Conservation (phyloP, 1,140 invertebrate genomes). For the Caenorhabditis latens region DNA sequence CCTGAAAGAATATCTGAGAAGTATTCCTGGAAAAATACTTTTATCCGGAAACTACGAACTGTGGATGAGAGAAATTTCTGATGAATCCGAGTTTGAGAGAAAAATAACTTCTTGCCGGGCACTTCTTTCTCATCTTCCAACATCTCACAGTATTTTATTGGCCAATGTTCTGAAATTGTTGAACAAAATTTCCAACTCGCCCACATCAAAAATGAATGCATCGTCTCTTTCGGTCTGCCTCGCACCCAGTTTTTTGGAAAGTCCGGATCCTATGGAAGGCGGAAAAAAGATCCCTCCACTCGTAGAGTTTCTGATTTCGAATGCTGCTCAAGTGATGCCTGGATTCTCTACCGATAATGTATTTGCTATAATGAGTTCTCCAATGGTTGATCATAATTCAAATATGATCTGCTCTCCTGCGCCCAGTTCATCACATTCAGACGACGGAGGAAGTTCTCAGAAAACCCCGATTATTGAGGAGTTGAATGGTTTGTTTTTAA, state of each 20-base stretch:
- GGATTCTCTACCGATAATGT: conserved; percentile 58
- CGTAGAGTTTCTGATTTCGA: conserved; percentile 66
- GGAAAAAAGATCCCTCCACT: conserved; percentile 63
- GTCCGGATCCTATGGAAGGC: conserved; percentile 63
- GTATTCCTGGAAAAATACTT: conserved; percentile 65
- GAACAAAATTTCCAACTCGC: conserved; percentile 48
- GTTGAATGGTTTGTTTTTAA: conserved; percentile 28
- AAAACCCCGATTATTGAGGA: conserved; percentile 63
- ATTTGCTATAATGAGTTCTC: conserved; percentile 34
- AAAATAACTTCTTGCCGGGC: conserved; percentile 49
- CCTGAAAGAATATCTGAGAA: conserved; percentile 67
- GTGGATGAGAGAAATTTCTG: conserved; percentile 65
- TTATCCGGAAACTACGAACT: conserved; percentile 65
- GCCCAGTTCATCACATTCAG: conserved; percentile 40
- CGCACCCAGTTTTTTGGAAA: conserved; percentile 64
- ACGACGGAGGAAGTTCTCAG: conserved; percentile 53
- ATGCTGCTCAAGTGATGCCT: conserved; percentile 62
- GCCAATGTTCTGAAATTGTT: conserved; percentile 65
- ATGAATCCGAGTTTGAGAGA: conserved; percentile 58
- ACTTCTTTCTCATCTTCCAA: conserved; percentile 63
- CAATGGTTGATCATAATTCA: conserved; percentile 53
- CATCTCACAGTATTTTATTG: conserved; percentile 62
- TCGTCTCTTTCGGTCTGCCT: conserved; percentile 65
- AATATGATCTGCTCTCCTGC: conserved; percentile 52
- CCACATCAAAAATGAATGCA: conserved; percentile 62